phyloP scores from a whole-genome alignment of 2,888 invertebrate genomes.

The Allacma fusca region DNA sequence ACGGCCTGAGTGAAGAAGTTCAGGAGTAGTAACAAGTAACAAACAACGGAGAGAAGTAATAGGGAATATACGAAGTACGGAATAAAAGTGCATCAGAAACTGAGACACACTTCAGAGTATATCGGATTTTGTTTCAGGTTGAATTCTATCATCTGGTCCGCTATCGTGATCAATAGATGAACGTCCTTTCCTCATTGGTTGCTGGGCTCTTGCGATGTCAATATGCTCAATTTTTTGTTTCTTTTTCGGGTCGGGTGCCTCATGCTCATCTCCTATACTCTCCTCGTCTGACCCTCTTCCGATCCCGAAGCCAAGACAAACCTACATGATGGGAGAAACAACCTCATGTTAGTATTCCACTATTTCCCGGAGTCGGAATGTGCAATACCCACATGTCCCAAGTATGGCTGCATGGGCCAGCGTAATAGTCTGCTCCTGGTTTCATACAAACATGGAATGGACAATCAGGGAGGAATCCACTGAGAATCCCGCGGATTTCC shows the following conservation, averaged over 20 bases:
- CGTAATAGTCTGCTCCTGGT: too few species aligned
- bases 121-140: constrained; percentile 60
- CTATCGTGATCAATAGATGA: constrained; percentile 42
- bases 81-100: neutral
- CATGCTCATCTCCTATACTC: constrained; percentile 60
- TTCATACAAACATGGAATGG: too few species aligned
- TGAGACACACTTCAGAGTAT: constrained; percentile 29
- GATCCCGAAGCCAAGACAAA: constrained; percentile 57
- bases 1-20: too few species aligned
- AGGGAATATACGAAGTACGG: too few species aligned
- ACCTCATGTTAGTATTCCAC: neutral
- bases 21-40: too few species aligned
- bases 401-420: too few species aligned
- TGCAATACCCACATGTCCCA: neutral
- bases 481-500: too few species aligned
- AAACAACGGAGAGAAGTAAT: too few species aligned
- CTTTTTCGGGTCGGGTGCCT: constrained; percentile 45
- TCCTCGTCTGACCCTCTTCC: constrained; percentile 57
- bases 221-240: constrained; percentile 42
- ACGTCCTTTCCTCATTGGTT: constrained; percentile 35
- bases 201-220: constrained; percentile 44
- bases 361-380: neutral
- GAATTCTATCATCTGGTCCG: constrained; percentile 43
- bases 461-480: too few species aligned
- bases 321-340: constrained; percentile 41